Evolutionary conservation across 37 sponge, comb jelly and placozoan species (phyloP), one percentile per base, ranked within the genome.

Genomic region (Agelas oroides): DNA sequence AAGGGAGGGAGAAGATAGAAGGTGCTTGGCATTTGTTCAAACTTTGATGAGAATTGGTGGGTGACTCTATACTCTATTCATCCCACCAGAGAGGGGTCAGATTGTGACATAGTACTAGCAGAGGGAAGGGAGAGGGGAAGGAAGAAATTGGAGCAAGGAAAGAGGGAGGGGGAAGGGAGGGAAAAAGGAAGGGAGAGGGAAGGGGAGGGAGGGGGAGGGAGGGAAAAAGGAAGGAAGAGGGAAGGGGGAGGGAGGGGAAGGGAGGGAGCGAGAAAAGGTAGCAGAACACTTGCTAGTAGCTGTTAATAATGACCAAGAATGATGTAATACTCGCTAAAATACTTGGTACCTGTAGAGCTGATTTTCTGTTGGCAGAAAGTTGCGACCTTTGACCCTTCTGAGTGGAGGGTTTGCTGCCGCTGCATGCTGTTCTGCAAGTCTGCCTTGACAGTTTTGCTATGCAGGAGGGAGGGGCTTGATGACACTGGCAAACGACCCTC

Each of bases 361-460:
- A 23, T 81, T 75, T 87, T 75, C 88, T 81, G 81, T 52, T 87
- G 79, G 28, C 79, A 75, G 25, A 73, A 75, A 20, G 79, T 81
- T 28, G 88, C 88, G 59, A 87, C 73, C 33, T 17, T 33, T 59
- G 79, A 80, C 81, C 79, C 36, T n/a, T 87, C 88, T 25, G 52
- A 31, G 15, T 65, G 65, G n/a, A 87, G 63, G 37, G 64, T 37
- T 34, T 87, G 81, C 52, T 87, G 88, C 41, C 80, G 46, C 46
- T 46, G 46, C 8, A 46, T 12, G 46, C 46, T 46, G 46, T 46
- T 46, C 46, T 46, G 46, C 46, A 46, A 8, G 8, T 46, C 46
- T 46, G 3, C 8, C 46, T 46, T 46, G 3, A 46, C 46, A 12
- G 46, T 46, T 46, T 46, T 8, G 67, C 15, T 81, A 80, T 30